phyloP scores from a whole-genome alignment of 2,797 vertebrate genomes.

The Pitangus sulphuratus region DNA sequence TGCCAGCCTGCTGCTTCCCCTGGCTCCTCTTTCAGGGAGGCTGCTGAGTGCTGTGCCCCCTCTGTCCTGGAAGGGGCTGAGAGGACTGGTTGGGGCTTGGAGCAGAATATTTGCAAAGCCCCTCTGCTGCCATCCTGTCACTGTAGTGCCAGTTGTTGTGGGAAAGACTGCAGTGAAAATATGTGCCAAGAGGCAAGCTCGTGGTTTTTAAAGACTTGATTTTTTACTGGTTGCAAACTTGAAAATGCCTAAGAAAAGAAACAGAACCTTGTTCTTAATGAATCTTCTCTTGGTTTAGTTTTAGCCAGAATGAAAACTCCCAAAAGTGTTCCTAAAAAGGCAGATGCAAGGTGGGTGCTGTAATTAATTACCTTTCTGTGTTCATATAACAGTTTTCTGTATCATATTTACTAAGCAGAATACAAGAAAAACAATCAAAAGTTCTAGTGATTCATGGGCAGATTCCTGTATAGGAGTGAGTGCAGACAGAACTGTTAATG shows the following conservation, averaged over 20 bases:
- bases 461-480: neutral
- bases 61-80: neutral
- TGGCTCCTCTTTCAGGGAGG: neutral
- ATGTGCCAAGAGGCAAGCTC: neutral
- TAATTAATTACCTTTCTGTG: neutral
- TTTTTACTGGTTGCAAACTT: neutral
- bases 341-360: constrained; percentile 72
- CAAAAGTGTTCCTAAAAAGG: constrained; percentile 24
- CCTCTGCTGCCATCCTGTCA: neutral
- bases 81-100: neutral
- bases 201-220: neutral
- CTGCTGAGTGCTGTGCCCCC: neutral
- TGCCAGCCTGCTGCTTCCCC: neutral
- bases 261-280: neutral
- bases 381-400: neutral
- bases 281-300: constrained; percentile 73
- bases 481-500: neutral
- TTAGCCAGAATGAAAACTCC: constrained; percentile 57
- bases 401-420: neutral
- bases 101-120: neutral
- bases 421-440: neutral
- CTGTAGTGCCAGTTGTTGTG: neutral
- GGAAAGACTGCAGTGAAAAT: neutral
- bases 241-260: neutral
- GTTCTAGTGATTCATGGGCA: neutral